Evolutionary conservation across 2,888 invertebrate genomes (phyloP).

Genomic region (Pyrrhosoma nymphula): DNA sequence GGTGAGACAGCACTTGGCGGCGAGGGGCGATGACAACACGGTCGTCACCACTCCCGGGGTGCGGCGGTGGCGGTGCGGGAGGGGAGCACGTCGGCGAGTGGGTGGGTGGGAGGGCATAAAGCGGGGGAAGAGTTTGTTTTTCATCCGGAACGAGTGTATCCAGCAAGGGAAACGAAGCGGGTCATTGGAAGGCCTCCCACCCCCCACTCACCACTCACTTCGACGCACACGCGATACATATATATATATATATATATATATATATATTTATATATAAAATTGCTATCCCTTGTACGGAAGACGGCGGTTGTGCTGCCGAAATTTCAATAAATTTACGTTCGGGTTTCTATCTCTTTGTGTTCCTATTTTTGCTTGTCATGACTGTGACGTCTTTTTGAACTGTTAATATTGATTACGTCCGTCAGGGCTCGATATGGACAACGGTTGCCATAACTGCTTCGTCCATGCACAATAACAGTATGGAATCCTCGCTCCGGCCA

Average conservation of each 20-base stretch:
- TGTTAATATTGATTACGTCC: no score
- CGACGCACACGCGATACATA: neutral
- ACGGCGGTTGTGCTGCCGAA: no score
- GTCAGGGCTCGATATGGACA: no score
- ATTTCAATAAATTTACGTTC: no score
- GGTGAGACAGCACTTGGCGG: no score
- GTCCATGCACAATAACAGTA: no score
- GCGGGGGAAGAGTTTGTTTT: conserved; percentile 42
- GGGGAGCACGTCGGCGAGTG: neutral
- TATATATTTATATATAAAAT: neutral
- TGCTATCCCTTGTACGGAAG: no score
- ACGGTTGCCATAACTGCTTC: no score
- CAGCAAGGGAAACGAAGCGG: neutral
- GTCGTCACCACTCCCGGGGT: conserved; percentile 4
- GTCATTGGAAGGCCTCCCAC: neutral
- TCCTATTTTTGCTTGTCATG: no score
- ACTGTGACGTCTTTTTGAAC: no score
- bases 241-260: neutral
- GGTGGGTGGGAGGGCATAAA: neutral
- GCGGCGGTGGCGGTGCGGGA: neutral
- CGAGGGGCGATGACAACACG: conserved; percentile 32
- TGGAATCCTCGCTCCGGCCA: no score
- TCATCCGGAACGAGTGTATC: neutral
- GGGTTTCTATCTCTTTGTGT: no score
- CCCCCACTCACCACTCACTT: neutral